Evolutionary conservation across 2,113 vertebrate genomes (phyloP).

Genomic region (Odocoileus hemionus): DNA sequence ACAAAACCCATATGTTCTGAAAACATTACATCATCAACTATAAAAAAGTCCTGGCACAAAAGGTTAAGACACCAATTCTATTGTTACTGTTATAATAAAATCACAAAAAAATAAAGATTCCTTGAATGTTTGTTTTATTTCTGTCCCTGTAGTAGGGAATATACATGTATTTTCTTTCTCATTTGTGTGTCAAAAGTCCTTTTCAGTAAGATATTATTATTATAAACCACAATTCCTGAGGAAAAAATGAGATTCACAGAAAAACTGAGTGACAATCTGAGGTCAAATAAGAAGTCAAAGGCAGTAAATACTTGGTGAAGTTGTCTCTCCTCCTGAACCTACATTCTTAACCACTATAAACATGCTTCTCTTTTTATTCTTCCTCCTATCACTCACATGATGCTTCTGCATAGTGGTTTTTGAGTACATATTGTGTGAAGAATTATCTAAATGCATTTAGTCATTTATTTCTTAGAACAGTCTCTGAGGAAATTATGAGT

Average conservation of each 20-base stretch:
- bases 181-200: neutral
- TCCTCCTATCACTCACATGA: neutral
- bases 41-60: neutral
- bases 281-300: neutral
- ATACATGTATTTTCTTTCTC: neutral
- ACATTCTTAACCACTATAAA: neutral
- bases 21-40: neutral
- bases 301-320: neutral
- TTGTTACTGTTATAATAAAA: neutral
- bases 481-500: neutral
- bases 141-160: neutral
- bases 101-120: neutral
- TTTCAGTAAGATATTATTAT: neutral
- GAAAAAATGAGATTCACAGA: neutral
- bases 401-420: neutral
- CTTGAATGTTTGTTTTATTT: neutral
- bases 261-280: fast-evolving
- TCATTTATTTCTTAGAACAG: neutral
- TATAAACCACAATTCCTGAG: neutral
- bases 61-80: neutral
- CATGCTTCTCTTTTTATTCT: neutral
- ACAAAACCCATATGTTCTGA: neutral
- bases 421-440: neutral
- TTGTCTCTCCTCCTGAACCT: neutral
- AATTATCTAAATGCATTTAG: neutral